Evolutionary conservation across 2,888 invertebrate species (phyloP).

Genomic region (Dasypolia templi): DNA sequence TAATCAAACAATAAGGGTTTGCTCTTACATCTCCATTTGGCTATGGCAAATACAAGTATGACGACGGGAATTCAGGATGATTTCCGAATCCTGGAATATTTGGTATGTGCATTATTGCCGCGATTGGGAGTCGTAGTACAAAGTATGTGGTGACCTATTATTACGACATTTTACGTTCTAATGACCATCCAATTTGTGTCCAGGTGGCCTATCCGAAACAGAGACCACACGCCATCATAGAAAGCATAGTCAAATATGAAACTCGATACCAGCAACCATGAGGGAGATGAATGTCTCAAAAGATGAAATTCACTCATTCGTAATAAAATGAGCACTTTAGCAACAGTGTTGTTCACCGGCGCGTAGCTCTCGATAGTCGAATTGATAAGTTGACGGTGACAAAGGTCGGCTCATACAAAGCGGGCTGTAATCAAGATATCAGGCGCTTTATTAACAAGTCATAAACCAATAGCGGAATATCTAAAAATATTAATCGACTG

Average conservation of each 20-base stretch:
- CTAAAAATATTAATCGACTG: not conserved
- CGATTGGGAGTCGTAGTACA: not conserved
- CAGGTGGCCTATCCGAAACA: conserved; percentile 35
- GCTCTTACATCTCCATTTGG: not conserved
- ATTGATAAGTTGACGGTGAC: conserved; percentile 81
- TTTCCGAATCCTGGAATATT: not conserved
- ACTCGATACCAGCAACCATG: conserved; percentile 55
- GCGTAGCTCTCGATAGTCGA: conserved; percentile 74
- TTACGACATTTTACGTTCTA: not conserved
- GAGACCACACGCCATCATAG: conserved; percentile 60
- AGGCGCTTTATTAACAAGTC: conserved; percentile 55
- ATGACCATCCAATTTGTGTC: not conserved
- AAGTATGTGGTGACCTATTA: not conserved
- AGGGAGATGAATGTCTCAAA: conserved; percentile 47
- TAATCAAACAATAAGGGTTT: not conserved
- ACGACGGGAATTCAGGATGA: no score
- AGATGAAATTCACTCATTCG: conserved; percentile 69
- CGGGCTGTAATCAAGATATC: conserved; percentile 82
- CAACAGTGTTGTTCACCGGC: conserved; percentile 78
- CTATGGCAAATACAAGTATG: no score
- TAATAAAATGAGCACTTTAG: conserved; percentile 64
- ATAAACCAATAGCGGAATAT: conserved; percentile 55
- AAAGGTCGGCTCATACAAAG: conserved; percentile 84
- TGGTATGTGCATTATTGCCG: not conserved
- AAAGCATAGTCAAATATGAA: conserved; percentile 53